Evolutionary conservation across 2,797 vertebrate genomes (phyloP).

Genomic region (Karalla daura): DNA sequence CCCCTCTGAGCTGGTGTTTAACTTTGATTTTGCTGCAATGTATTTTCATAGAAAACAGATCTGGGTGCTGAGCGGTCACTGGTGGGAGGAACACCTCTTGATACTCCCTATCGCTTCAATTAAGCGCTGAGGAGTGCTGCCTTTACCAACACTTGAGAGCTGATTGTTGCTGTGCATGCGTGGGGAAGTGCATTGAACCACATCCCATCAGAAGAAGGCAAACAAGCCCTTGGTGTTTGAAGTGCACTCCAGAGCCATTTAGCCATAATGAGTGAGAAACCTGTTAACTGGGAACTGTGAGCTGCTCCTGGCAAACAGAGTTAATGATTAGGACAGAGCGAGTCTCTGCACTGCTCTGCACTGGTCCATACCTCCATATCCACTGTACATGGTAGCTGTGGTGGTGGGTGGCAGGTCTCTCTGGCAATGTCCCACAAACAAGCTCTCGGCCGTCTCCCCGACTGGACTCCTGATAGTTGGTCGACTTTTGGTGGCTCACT

Average conservation of each 20-base stretch:
- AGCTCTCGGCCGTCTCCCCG: not conserved
- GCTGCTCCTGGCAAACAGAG: slow-evolving; percentile 21
- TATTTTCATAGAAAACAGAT: too few species aligned
- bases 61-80: too few species aligned
- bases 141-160: not conserved
- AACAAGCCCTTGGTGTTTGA: not conserved
- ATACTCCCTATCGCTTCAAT: not conserved
- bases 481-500: slow-evolving; percentile 10
- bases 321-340: slow-evolving; percentile 43
- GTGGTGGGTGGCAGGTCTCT: slow-evolving; percentile 21
- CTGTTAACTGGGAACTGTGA: slow-evolving; percentile 31
- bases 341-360: not conserved
- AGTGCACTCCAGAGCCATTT: not conserved
- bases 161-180: not conserved
- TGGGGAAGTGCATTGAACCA: not conserved
- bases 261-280: slow-evolving; percentile 26
- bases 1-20: too few species aligned
- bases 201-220: not conserved
- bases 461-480: not conserved
- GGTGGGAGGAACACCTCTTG: not conserved
- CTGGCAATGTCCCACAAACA: slow-evolving; percentile 26
- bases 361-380: slow-evolving; percentile 82
- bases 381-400: slow-evolving; percentile 80
- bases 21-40: too few species aligned
- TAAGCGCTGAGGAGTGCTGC: not conserved